Base-by-base conservation (phyloP, 2,113 vertebrate genomes). In the Danio rerio region DNA sequence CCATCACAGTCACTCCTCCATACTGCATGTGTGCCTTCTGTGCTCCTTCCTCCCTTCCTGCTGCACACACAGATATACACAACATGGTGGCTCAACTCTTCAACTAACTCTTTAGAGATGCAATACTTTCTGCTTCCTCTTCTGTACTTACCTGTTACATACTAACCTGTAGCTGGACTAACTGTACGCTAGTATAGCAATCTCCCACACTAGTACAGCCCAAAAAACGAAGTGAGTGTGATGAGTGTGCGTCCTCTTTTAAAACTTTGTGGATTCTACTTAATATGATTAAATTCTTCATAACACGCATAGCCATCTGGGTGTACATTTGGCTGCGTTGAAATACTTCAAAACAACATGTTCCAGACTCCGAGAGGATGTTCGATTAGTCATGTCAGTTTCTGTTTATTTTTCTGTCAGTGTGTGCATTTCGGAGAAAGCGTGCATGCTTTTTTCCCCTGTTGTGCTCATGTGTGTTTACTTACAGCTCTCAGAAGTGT, bases 1-100 rank as follows among this genome's bases (percentile, higher is more conserved):
- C 93, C 97, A 99, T 97, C 95, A 93, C 95, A 95, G 94, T 88
- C 95, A 93, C 92, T 95, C 95, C 80, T 82, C 84, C 92, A 93
- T 95, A 74, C 92, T 90, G 96, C 96, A 97, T 96, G 96, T 78
- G 85, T 88, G 1, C 52, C 53, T 43, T 58, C 45, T 77, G 15
- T 78, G 49, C 18, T 68, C 11, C 87, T 55, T 49, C 16, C 49
- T 63, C 83, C 86, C 88, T 91, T n/a, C 93, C 43, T 85, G 82
- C 75, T 69, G 83, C 84, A 74, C 59, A 49, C n/a, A 65, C 81
- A 87, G 80, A 81, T 82, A 81, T 63, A 65, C 58, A 45, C 55
- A 40, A 68, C 49, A 18, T 9, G 3, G 20, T 7, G 12, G 7
- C 43, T 76, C 7, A 45, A 52, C 15, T 58, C 42, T 45, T 61